Base-by-base conservation (phyloP, 2,888 invertebrate species). In the Lithophane ornitopus region DNA sequence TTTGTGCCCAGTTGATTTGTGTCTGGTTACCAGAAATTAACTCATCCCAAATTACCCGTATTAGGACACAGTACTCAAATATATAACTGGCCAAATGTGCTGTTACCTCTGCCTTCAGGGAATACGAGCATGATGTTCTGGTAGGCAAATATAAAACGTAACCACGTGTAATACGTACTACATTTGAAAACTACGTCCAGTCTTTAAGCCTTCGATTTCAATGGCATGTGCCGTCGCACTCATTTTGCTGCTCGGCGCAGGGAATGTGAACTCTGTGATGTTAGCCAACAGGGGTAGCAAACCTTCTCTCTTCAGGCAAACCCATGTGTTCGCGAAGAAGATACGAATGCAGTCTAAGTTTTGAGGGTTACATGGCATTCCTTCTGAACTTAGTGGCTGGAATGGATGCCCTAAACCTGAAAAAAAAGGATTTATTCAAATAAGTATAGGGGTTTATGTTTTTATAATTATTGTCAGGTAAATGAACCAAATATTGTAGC, bases 281-380 rank as follows among this genome's bases (percentile, higher is more conserved):
- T 70, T 62, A 22, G n/a, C 46, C 34, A 62, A 46, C 34, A 8
- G 11, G 16, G 70, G 46, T 19, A 70, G 46, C 44, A 70, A 44
- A 11, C 34, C 70, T 46, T 70, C 16, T 16, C 22, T 59, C 7
- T n/a, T 1, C 6, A 70, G 1, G 14, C 70, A 70, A 3, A 1
- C 1, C 59, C 70, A 70, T 16, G 70, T 70, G 70, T 70, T 70
- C 6, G 12, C 22, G 16, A 59, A 70, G 34, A 3, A 70, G 4
- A 58, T 28, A 44, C 58, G 70, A 46, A 70, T 70, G 22, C 61
- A 70, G n/a, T 70, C 70, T 4, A 61, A n/a, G 16, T 62, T 70
- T 12, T 62, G 61, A 34, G 46, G 46, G 26, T 0, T 12, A 46
- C 59, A 70, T 3, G 11, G 28, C 4, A 2, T 7, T 62, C 70